Conservation (phyloP, 2,797 vertebrate genomes). For the Heteromormyrus szaboi region DNA sequence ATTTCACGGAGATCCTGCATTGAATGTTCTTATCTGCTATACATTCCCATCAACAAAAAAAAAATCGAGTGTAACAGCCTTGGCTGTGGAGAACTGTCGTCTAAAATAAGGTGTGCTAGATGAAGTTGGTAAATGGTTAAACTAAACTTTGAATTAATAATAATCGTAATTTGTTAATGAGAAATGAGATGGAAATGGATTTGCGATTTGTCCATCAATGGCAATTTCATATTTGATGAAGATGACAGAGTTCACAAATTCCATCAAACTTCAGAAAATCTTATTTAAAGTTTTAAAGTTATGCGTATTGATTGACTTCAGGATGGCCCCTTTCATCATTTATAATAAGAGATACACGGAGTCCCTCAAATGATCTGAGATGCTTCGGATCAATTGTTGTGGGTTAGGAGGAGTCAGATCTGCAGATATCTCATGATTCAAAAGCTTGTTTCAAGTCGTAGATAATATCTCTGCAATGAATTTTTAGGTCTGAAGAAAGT, state of each 20-base stretch:
- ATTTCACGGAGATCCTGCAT: background rate
- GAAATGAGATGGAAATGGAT: background rate
- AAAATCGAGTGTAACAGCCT: background rate
- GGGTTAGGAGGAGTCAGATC: background rate
- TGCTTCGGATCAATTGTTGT: background rate
- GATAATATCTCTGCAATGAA: background rate
- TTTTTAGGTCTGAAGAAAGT: background rate
- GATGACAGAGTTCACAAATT: background rate
- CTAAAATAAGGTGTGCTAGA: background rate
- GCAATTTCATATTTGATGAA: background rate
- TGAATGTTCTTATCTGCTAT: background rate
- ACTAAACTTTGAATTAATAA: background rate
- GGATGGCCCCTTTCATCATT: background rate
- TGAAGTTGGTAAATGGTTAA: background rate
- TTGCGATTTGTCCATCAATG: background rate
- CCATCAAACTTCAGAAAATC: constrained; percentile 6
- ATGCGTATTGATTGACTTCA: constrained; percentile 5
- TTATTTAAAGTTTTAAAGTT: constrained; percentile 4
- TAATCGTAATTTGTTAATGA: background rate
- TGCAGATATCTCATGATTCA: background rate
- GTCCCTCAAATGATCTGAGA: constrained; percentile 12
- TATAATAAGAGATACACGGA: background rate
- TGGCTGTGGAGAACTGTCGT: background rate
- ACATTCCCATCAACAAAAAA: background rate
- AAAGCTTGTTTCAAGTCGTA: background rate